phyloP scores from a whole-genome alignment of 1,140 invertebrate genomes.

The Scaptomyza hsui region DNA sequence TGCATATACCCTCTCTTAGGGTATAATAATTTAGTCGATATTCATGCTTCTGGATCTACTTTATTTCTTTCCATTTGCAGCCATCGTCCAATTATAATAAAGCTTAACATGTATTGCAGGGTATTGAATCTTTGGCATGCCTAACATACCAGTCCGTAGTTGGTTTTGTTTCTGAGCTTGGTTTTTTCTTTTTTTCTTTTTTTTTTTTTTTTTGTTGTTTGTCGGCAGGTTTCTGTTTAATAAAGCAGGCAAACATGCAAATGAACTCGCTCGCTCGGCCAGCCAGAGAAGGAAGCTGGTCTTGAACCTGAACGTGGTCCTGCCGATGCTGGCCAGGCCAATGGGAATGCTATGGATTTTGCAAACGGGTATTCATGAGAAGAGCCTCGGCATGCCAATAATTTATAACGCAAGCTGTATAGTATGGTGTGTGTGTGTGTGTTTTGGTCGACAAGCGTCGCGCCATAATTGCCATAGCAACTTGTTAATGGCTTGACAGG shows the following conservation, averaged over 20 bases:
- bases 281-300: neutral
- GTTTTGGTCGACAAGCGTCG: constrained; percentile 40
- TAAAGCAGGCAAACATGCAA: constrained; percentile 47
- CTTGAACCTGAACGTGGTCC: constrained; percentile 8
- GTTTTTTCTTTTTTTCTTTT: neutral
- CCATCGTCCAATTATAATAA: no score
- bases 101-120: no score
- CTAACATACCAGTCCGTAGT: no score
- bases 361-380: constrained; percentile 40
- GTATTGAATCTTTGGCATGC: no score
- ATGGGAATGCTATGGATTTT: constrained; percentile 33
- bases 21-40: no score
- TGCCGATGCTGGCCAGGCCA: constrained; percentile 6
- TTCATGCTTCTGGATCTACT: no score
- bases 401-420: constrained; percentile 39
- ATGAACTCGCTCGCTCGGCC: constrained; percentile 22
- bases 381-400: constrained; percentile 38
- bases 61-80: no score
- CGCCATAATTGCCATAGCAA: constrained; percentile 54
- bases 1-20: no score
- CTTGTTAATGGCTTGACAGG: constrained; percentile 47
- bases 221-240: constrained; percentile 29
- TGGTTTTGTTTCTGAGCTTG: neutral
- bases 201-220: constrained; percentile 6
- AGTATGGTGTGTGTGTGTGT: constrained; percentile 28